A percentile compares a stretch with the other conserved stretches of the same genome.
These are phyloP conservation scores for Aculops lycopersici DNA, from an alignment of 1,140 invertebrate genomes.

Conservation along the genomic window DNA sequence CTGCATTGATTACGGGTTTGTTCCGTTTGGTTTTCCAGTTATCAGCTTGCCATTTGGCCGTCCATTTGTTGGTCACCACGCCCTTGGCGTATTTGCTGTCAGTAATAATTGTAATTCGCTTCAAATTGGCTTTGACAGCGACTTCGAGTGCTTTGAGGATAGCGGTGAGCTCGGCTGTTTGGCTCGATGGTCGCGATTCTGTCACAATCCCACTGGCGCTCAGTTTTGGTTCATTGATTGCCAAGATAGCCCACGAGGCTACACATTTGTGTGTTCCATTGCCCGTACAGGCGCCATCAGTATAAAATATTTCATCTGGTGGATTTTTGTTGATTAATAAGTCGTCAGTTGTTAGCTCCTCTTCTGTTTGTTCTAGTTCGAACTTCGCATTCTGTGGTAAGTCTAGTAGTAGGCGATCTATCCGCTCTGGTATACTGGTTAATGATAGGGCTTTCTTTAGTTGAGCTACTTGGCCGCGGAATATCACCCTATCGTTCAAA, in stretches of 20 bases:
- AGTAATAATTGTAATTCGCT: not conserved
- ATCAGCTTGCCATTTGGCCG: not conserved
- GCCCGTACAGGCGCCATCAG: not conserved
- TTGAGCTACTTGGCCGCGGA: not conserved
- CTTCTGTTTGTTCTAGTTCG: not conserved
- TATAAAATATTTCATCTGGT: not conserved
- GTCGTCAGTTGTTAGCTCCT: not conserved
- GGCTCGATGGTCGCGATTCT: not conserved
- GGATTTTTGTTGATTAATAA: not conserved
- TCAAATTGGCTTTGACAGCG: not conserved
- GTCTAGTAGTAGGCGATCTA: not conserved
- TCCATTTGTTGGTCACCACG: not conserved
- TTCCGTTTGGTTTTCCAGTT: not conserved
- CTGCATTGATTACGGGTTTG: not conserved
- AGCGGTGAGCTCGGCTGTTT: not conserved
- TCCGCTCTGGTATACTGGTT: not conserved
- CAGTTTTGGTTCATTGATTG: not conserved
- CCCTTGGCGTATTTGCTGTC: not conserved
- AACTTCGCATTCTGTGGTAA: not conserved
- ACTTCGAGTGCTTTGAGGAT: not conserved
- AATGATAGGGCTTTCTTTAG: not conserved
- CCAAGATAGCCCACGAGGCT: not conserved
- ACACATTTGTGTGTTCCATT: not conserved
- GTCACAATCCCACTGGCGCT: not conserved
- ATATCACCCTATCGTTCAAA: not conserved